Conservation (phyloP, 1,140 invertebrate species). For the Colletes gigas region DNA sequence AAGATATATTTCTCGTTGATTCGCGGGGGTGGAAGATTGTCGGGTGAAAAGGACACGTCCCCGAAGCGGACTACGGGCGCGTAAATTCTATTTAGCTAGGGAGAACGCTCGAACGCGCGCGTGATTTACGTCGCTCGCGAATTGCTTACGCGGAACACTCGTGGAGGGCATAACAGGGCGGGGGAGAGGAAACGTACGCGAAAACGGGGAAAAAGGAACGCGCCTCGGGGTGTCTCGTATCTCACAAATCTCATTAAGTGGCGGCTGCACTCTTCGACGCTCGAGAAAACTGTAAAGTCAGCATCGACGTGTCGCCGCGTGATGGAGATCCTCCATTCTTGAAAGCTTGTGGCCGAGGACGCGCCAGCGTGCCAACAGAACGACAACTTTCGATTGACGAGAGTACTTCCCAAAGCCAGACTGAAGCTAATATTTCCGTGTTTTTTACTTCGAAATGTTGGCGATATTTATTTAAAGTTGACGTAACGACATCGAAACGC, state of each 20-base stretch:
- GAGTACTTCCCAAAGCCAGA: too few relatives aligned
- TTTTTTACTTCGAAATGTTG: too few relatives aligned
- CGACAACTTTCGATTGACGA: neutral
- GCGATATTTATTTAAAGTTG: neutral
- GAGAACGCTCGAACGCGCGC: neutral
- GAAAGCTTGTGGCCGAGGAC: neutral
- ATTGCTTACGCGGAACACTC: slow-evolving; percentile 19
- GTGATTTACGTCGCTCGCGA: slow-evolving; percentile 36
- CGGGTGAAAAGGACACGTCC: neutral
- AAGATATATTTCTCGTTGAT: neutral
- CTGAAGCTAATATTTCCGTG: too few relatives aligned
- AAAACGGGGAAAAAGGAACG: neutral
- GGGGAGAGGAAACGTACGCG: neutral
- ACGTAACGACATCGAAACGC: neutral
- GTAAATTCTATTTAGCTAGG: slow-evolving; percentile 8
- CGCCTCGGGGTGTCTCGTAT: slow-evolving; percentile 30
- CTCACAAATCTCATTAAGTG: slow-evolving; percentile 35
- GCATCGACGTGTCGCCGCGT: neutral
- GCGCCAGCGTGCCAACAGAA: neutral
- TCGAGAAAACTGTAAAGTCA: neutral
- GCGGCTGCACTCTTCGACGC: neutral
- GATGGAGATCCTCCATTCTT: neutral
- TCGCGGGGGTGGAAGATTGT: neutral
- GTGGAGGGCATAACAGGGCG: neutral
- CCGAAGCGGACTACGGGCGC: neutral